These are phyloP conservation scores for Garra rufa DNA, from an alignment of 2,113 vertebrate genomes.

Conservation along the genomic window DNA sequence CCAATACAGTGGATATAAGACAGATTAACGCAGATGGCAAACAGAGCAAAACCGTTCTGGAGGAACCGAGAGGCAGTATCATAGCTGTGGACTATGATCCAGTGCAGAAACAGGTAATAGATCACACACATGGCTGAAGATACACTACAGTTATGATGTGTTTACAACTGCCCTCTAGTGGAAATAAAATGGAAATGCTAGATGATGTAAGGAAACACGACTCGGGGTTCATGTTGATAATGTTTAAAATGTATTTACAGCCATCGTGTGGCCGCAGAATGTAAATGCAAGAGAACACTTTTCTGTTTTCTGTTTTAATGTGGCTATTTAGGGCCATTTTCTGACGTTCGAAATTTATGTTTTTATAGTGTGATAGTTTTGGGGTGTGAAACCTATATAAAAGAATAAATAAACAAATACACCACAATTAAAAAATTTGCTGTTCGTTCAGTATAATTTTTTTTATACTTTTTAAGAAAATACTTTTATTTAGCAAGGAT, in stretches of 20 bases:
- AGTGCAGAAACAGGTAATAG: conserved; percentile 83
- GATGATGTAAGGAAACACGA: neutral
- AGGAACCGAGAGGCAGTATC: conserved; percentile 83
- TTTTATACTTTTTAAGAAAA: too few species aligned
- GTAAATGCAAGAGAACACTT: neutral
- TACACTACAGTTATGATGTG: neutral
- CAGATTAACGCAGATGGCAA: conserved; percentile 83
- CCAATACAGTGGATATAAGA: conserved; percentile 83
- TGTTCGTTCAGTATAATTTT: too few species aligned
- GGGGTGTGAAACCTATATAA: neutral
- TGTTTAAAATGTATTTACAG: neutral
- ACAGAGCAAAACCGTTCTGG: conserved; percentile 76
- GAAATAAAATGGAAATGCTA: neutral
- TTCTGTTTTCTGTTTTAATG: neutral
- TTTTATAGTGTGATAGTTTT: too few species aligned
- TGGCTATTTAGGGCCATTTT: neutral
- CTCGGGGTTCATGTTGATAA: neutral
- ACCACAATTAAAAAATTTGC: too few species aligned
- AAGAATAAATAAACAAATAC: neutral
- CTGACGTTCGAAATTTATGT: too few species aligned
- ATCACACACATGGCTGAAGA: conserved; percentile 35
- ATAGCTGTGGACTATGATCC: conserved; percentile 91
- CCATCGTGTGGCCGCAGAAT: neutral
- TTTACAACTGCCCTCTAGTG: conserved; percentile 33
- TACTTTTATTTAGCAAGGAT: too few species aligned